Conservation (phyloP, 2,797 vertebrate species). For the Triplophysa yarkandensis region DNA sequence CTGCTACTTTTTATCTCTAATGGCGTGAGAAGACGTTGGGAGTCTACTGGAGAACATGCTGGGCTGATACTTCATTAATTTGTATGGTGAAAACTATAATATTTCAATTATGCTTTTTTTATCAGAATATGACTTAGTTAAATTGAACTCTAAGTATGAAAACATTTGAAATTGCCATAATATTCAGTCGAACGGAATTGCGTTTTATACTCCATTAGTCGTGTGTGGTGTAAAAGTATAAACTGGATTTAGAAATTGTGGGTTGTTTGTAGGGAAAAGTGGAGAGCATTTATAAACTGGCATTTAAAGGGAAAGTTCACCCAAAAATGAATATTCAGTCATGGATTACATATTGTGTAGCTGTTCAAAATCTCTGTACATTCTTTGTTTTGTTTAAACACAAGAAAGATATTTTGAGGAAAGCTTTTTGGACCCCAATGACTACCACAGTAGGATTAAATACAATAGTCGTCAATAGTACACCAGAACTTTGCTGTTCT, state of each 20-base stretch:
- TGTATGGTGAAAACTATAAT: conserved; percentile 72
- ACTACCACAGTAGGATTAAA: too few relatives aligned
- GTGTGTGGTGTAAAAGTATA: conserved; percentile 3
- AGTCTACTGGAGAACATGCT: conserved; percentile 18
- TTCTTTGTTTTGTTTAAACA: too few relatives aligned
- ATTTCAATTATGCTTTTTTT: conserved; percentile 80
- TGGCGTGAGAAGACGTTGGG: conserved; percentile 68
- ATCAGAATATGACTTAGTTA: conserved; percentile 74
- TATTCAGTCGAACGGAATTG: conserved; percentile 39
- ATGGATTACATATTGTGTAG: too few relatives aligned
- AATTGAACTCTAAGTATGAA: conserved; percentile 70
- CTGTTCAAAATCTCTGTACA: too few relatives aligned
- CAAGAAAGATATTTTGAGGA: too few relatives aligned
- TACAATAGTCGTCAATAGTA: too few relatives aligned
- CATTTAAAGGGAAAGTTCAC: too few relatives aligned
- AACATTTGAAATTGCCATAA: conserved; percentile 60
- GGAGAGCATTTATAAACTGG: neutral
- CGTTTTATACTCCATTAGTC: conserved; percentile 39
- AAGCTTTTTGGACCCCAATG: too few relatives aligned
- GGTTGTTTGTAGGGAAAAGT: neutral
- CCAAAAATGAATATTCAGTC: too few relatives aligned
- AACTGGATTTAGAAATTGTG: neutral
- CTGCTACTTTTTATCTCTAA: conserved; percentile 74
- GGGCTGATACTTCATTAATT: conserved; percentile 72
- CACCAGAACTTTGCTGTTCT: too few relatives aligned